Conservation (phyloP, 2,888 invertebrate genomes). For the Lepidochitona cinerea region DNA sequence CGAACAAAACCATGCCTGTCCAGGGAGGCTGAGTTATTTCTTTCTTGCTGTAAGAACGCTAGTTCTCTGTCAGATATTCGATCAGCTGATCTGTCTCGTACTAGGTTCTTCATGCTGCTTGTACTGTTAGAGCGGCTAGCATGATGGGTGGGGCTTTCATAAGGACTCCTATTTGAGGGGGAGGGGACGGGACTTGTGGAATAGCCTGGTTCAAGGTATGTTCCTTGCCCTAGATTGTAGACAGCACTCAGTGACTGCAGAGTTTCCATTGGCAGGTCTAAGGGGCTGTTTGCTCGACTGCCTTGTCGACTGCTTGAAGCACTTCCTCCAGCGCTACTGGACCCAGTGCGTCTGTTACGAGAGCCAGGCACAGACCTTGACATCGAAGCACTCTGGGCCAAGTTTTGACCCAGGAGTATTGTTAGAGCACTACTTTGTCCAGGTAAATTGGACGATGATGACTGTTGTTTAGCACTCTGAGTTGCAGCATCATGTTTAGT, state of each 20-base stretch:
- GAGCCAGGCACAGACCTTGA: not conserved
- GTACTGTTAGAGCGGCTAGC: slow-evolving; percentile 46
- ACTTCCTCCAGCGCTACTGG: not conserved
- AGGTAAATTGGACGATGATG: no score
- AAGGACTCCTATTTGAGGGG: slow-evolving; percentile 22
- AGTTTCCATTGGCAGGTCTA: slow-evolving; percentile 58
- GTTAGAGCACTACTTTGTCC: not conserved
- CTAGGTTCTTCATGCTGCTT: slow-evolving; percentile 36
- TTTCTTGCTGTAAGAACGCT: not conserved
- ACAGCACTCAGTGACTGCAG: slow-evolving; percentile 51
- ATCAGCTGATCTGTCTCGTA: slow-evolving; percentile 26
- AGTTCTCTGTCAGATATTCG: not conserved
- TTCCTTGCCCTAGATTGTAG: slow-evolving; percentile 37
- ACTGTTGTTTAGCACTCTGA: not conserved
- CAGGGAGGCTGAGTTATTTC: not conserved
- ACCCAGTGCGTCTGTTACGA: not conserved
- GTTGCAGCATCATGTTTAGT: not conserved
- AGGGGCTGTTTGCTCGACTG: slow-evolving; percentile 51
- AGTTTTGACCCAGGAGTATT: not conserved
- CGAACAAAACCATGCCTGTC: not conserved
- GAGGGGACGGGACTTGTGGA: slow-evolving; percentile 33
- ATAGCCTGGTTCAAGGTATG: slow-evolving; percentile 23
- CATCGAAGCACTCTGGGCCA: not conserved
- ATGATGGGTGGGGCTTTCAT: slow-evolving; percentile 33
- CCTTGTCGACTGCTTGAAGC: slow-evolving; percentile 32